Evolutionary conservation across 2,113 vertebrate genomes (phyloP).

Genomic region (Rhegmatorhina hoffmannsi): DNA sequence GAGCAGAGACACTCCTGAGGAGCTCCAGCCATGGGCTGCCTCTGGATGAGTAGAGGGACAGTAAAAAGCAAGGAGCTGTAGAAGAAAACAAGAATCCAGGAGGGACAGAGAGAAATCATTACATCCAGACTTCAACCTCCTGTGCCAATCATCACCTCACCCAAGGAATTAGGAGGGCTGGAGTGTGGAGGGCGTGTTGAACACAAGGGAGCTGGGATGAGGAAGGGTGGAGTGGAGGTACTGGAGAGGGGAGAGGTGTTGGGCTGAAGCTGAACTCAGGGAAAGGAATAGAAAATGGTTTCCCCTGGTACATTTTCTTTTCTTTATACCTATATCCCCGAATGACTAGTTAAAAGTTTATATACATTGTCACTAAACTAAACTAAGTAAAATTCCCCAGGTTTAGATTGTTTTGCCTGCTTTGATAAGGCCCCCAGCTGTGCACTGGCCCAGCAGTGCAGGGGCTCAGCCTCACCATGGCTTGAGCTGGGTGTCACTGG

Average conservation of each 20-base stretch:
- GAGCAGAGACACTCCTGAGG: not conserved
- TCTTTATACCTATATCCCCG: not conserved
- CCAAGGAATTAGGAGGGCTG: not conserved
- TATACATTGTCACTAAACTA: not conserved
- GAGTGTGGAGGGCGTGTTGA: not conserved
- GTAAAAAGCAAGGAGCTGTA: not conserved
- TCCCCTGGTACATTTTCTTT: not conserved
- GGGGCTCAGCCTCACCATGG: accelerated
- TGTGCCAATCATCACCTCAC: accelerated
- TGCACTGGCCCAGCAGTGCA: accelerated
- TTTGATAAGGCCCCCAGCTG: not conserved
- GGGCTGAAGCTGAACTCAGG: not conserved
- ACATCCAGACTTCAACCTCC: not conserved
- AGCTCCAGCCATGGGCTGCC: not conserved
- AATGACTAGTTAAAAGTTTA: not conserved
- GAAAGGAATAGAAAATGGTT: not conserved
- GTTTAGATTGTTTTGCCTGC: not conserved
- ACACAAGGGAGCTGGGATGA: not conserved
- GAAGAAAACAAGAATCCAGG: not conserved
- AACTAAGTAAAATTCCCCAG: not conserved
- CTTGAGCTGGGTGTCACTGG: too few species aligned
- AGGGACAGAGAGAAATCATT: not conserved
- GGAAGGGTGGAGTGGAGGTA: not conserved
- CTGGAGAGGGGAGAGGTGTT: not conserved
- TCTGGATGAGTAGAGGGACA: not conserved